These are phyloP conservation scores for Drosophila tanythrix DNA, from an alignment of 2,888 invertebrate species.

Conservation along the genomic window DNA sequence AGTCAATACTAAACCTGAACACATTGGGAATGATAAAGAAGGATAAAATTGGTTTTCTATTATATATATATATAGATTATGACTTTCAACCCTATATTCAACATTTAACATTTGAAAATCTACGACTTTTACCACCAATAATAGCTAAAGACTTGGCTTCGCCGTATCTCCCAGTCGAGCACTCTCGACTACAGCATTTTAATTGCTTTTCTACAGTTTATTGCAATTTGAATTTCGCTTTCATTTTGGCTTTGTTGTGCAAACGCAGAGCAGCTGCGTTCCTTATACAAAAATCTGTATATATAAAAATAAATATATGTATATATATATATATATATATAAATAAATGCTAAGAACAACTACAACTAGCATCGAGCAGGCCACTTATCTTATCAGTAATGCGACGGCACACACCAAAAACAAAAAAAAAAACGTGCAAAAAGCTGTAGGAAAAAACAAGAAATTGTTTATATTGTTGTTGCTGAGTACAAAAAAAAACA, in stretches of 20 bases:
- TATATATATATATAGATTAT: too few species aligned
- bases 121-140: too few species aligned
- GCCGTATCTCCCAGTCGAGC: neutral
- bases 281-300: neutral
- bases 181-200: neutral
- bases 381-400: constrained; percentile 56
- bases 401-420: constrained; percentile 31
- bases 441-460: constrained; percentile 22
- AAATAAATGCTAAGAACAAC: constrained; percentile 9
- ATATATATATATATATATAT: constrained; percentile 4
- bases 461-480: constrained; percentile 49
- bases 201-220: neutral
- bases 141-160: neutral
- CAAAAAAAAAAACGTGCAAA: constrained; percentile 48
- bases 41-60: too few species aligned
- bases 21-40: too few species aligned
- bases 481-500: constrained; percentile 10
- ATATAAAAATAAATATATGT: neutral
- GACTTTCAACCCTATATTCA: neutral
- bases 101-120: neutral
- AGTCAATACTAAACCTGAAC: neutral
- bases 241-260: constrained; percentile 29
- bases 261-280: constrained; percentile 1
- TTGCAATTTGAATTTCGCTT: constrained; percentile 49
- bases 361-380: constrained; percentile 6